Conservation (phyloP, 2,113 vertebrate species). For the Triplophysa rosa region DNA sequence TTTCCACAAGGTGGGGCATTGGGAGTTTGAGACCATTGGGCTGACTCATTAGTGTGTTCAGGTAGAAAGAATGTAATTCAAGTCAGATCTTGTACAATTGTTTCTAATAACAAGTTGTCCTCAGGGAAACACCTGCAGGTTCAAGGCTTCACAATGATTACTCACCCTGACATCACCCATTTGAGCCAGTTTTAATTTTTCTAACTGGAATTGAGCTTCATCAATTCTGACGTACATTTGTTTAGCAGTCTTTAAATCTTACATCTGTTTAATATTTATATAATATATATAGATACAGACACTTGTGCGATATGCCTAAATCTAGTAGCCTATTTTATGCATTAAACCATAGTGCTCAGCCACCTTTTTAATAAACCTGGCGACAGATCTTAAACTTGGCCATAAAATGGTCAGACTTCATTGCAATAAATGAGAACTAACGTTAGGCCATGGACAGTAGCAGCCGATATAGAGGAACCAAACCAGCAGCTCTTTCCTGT, state of each 20-base stretch:
- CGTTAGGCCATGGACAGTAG: not conserved
- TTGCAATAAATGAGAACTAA: not conserved
- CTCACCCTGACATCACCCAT: conserved; percentile 16
- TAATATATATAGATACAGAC: no score
- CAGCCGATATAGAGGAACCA: not conserved
- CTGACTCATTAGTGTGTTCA: conserved; percentile 4
- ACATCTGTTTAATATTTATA: no score
- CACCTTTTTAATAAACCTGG: not conserved
- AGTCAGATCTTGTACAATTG: conserved; percentile 47
- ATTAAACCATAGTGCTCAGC: not conserved
- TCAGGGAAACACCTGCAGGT: conserved; percentile 45
- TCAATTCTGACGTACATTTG: not conserved
- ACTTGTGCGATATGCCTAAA: no score
- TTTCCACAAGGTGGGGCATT: conserved; percentile 49
- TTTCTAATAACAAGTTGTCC: not conserved
- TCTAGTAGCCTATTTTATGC: not conserved
- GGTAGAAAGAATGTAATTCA: conserved; percentile 46
- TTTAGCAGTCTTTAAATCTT: not conserved
- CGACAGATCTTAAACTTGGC: not conserved
- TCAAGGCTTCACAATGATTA: conserved; percentile 28
- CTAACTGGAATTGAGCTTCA: not conserved
- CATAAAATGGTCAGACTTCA: not conserved
- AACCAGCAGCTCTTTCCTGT: conserved; percentile 4
- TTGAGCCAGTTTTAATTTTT: not conserved
- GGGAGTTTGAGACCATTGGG: not conserved